A percentile compares a stretch with the other conserved stretches of the same genome.
Conservation (phyloP, 2,888 invertebrate genomes). For the Chromoteleia sp. region DNA sequence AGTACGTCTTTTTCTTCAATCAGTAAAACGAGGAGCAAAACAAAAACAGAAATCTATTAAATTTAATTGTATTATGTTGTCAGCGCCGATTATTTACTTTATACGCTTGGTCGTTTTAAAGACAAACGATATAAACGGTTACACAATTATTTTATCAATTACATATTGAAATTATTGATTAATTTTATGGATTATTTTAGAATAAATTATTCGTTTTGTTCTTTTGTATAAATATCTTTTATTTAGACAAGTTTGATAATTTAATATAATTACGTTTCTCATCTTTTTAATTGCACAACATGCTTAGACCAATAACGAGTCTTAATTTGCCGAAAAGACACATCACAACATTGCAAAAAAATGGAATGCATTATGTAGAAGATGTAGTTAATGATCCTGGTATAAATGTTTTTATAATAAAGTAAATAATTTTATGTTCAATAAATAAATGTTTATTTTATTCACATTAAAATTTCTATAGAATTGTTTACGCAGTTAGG, state of each 20-base stretch:
- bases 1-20: background rate
- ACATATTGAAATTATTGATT: no score
- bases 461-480: conserved; percentile 33
- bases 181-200: no score
- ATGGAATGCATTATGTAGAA: conserved; percentile 43
- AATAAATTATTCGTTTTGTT: no score
- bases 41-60: background rate
- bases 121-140: no score
- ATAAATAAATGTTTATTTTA: background rate
- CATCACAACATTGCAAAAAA: conserved; percentile 25
- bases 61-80: background rate
- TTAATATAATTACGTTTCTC: no score
- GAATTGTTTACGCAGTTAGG: conserved; percentile 62
- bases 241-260: no score
- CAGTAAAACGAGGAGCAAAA: background rate
- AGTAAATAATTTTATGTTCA: conserved; percentile 6
- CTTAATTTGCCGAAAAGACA: conserved; percentile 19
- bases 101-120: no score
- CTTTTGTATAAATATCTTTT: no score
- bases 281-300: background rate
- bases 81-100: no score
- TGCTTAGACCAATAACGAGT: conserved; percentile 43
- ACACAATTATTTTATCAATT: no score
- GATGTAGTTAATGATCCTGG: conserved; percentile 47
- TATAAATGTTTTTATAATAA: background rate